phyloP scores from a whole-genome alignment of 2,888 invertebrate species.

The Mimachlamys varia region DNA sequence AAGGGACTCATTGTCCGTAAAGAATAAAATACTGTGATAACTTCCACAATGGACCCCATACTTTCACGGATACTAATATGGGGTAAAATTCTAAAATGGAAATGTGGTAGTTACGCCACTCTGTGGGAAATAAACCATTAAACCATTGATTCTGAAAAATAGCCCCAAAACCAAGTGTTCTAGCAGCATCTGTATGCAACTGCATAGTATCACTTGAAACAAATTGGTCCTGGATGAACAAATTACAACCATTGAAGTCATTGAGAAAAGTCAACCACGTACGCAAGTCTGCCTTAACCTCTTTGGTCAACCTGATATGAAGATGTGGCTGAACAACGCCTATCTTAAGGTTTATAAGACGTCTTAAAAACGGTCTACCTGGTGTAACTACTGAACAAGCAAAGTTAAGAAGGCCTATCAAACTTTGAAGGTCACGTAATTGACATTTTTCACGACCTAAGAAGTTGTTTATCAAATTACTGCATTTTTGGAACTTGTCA shows the following conservation, averaged over 20 bases:
- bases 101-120: background rate
- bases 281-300: slow-evolving; percentile 38
- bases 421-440: slow-evolving; percentile 24
- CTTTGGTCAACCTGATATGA: background rate
- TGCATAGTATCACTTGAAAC: too few relatives aligned
- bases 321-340: background rate
- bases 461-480: background rate
- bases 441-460: background rate
- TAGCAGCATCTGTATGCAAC: slow-evolving; percentile 38
- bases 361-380: slow-evolving; percentile 38
- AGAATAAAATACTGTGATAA: slow-evolving; percentile 7
- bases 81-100: slow-evolving; percentile 40
- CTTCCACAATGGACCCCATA: background rate
- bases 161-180: slow-evolving; percentile 37
- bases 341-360: slow-evolving; percentile 42
- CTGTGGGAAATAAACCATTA: slow-evolving; percentile 20
- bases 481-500: slow-evolving; percentile 38
- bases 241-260: slow-evolving; percentile 37
- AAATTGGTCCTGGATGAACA: too few relatives aligned
- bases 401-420: slow-evolving; percentile 40
- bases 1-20: too few relatives aligned
- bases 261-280: slow-evolving; percentile 38
- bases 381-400: slow-evolving; percentile 42
- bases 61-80: slow-evolving; percentile 32
- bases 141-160: slow-evolving; percentile 37